These are phyloP conservation scores for Acanthurus tractus DNA, from an alignment of 2,797 vertebrate species.

Conservation along the genomic window DNA sequence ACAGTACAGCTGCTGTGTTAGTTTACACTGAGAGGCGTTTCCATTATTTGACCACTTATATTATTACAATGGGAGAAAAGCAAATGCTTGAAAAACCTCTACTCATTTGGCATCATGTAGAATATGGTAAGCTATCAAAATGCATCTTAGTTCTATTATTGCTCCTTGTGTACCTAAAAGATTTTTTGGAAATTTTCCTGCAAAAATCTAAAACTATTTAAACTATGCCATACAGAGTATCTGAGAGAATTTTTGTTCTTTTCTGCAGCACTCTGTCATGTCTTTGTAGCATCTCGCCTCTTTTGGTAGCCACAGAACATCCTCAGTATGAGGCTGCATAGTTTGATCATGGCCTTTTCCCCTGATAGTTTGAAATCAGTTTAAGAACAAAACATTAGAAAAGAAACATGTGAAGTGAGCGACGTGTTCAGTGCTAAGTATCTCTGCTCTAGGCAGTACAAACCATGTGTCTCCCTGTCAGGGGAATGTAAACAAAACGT, in stretches of 20 bases:
- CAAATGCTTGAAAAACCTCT: background rate
- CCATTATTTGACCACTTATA: background rate
- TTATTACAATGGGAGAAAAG: background rate
- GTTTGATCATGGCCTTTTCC: constrained; percentile 18
- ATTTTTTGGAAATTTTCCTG: background rate
- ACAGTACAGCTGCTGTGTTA: background rate
- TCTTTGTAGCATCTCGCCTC: background rate
- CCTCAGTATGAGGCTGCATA: background rate
- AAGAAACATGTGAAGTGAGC: background rate
- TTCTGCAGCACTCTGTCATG: background rate
- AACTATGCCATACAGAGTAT: background rate
- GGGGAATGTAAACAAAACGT: constrained; percentile 47
- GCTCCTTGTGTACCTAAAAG: background rate
- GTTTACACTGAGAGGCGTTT: background rate
- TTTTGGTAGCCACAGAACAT: background rate
- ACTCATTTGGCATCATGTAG: background rate
- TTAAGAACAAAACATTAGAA: background rate
- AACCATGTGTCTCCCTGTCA: constrained; percentile 33
- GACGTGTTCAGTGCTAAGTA: background rate
- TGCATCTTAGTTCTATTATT: background rate
- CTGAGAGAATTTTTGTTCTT: background rate
- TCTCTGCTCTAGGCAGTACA: constrained; percentile 27
- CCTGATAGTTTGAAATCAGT: background rate
- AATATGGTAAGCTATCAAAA: background rate
- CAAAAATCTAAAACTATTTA: background rate